Conservation (phyloP, 2,797 vertebrate genomes). For the Benthosema pterotum region DNA sequence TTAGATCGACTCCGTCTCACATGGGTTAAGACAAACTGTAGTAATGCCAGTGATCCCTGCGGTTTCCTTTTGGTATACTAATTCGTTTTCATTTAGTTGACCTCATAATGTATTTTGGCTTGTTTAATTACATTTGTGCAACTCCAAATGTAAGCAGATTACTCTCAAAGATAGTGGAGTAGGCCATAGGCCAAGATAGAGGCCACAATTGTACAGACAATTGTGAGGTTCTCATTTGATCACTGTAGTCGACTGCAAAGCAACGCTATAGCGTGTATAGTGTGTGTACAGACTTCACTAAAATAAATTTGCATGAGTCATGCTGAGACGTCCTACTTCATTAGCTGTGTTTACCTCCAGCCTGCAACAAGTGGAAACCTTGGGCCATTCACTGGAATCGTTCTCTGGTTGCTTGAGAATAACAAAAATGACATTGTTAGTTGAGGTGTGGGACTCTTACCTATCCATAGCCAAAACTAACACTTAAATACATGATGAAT, state of each 20-base stretch:
- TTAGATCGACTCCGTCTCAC: too few species aligned
- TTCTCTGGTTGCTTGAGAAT: constrained; percentile 46
- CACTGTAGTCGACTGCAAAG: constrained; percentile 40
- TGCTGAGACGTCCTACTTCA: constrained; percentile 59
- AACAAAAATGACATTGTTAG: constrained; percentile 69
- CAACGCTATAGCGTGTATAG: too few species aligned
- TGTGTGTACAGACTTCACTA: constrained; percentile 55
- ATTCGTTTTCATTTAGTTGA: too few species aligned
- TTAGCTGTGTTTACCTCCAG: constrained; percentile 61
- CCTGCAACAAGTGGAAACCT: constrained; percentile 54
- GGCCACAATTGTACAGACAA: constrained; percentile 17
- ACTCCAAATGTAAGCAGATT: not conserved
- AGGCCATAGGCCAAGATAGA: constrained; percentile 15
- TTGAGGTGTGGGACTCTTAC: constrained; percentile 35
- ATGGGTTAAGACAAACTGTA: too few species aligned
- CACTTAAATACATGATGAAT: constrained; percentile 33
- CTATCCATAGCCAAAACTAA: constrained; percentile 57
- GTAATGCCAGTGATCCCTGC: too few species aligned
- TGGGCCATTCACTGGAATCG: constrained; percentile 35
- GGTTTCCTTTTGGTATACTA: too few species aligned
- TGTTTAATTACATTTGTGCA: not conserved
- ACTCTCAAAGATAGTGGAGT: too few species aligned
- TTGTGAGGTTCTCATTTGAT: constrained; percentile 34
- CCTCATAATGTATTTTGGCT: not conserved
- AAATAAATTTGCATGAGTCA: constrained; percentile 57